These are phyloP conservation scores for Carterocephalus palaemon DNA, from an alignment of 2,888 invertebrate species.

Conservation along the genomic window DNA sequence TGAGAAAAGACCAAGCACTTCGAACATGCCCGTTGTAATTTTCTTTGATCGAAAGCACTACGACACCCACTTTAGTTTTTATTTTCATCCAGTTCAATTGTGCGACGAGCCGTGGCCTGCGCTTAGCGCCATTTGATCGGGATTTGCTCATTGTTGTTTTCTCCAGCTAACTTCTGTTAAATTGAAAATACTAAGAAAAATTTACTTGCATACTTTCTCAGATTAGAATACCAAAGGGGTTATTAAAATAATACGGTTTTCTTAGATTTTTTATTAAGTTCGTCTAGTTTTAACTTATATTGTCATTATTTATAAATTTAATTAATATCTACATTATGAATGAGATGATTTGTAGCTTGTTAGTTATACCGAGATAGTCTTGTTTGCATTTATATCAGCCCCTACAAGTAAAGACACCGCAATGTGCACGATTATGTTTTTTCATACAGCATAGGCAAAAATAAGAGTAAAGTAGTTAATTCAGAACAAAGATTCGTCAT, in stretches of 20 bases:
- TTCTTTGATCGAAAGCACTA: conserved; percentile 73
- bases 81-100: conserved; percentile 68
- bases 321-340: not conserved
- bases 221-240: too few relatives aligned
- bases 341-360: too few relatives aligned
- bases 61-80: conserved; percentile 60
- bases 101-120: conserved; percentile 46
- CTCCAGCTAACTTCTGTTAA: too few relatives aligned
- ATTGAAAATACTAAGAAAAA: too few relatives aligned
- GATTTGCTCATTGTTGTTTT: conserved; percentile 14
- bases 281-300: too few relatives aligned
- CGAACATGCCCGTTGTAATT: conserved; percentile 63
- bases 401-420: conserved; percentile 13
- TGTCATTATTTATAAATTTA: too few relatives aligned
- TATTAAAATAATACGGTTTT: too few relatives aligned
- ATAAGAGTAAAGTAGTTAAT: conserved; percentile 20
- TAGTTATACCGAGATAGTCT: too few relatives aligned
- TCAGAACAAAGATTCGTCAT: conserved; percentile 32
- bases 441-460: conserved; percentile 12
- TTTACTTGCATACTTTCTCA: too few relatives aligned
- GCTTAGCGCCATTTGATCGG: conserved; percentile 12
- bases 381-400: not conserved
- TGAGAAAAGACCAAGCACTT: conserved; percentile 59
- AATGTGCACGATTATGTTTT: too few relatives aligned
- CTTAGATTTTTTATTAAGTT: too few relatives aligned